Evolutionary conservation across 2,113 vertebrate genomes (phyloP).

Genomic region (Montifringilla adamsi): DNA sequence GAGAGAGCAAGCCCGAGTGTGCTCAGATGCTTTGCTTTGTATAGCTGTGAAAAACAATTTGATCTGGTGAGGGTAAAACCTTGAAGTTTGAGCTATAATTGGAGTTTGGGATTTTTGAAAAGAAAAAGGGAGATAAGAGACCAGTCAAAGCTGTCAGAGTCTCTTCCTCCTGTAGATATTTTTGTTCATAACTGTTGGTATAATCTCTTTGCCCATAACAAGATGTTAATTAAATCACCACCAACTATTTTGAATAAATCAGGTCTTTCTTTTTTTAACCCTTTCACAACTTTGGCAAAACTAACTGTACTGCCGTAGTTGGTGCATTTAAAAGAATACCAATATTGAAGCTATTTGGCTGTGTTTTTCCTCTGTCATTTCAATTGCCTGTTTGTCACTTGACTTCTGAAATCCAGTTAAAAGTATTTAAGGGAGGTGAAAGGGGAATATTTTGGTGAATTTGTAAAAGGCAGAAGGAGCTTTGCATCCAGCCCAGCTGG

Average conservation of each 20-base stretch:
- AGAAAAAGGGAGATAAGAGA: slow-evolving; percentile 61
- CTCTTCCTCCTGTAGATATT: slow-evolving; percentile 51
- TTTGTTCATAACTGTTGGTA: slow-evolving; percentile 47
- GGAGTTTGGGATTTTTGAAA: slow-evolving; percentile 66
- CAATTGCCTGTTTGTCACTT: neutral
- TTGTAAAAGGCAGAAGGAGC: neutral
- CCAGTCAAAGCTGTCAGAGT: slow-evolving; percentile 36
- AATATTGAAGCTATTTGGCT: neutral
- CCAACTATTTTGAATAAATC: slow-evolving; percentile 11
- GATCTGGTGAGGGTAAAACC: slow-evolving; percentile 47
- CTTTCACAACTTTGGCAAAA: neutral
- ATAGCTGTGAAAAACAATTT: slow-evolving; percentile 41
- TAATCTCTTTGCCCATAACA: slow-evolving; percentile 48
- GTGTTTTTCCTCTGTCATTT: neutral
- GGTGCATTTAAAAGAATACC: neutral
- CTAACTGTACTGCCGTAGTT: neutral
- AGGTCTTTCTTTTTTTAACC: neutral
- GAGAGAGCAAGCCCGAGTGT: neutral
- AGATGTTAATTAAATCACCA: slow-evolving; percentile 49
- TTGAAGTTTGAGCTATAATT: slow-evolving; percentile 69
- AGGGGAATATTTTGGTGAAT: neutral
- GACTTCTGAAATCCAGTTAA: neutral
- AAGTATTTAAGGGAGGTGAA: neutral
- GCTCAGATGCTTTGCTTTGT: slow-evolving; percentile 11
- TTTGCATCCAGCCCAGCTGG: neutral